Percentiles rank a stretch among this genome's conserved stretches.
Conservation (phyloP, 2,888 invertebrate genomes). For the Limnephilus marmoratus region DNA sequence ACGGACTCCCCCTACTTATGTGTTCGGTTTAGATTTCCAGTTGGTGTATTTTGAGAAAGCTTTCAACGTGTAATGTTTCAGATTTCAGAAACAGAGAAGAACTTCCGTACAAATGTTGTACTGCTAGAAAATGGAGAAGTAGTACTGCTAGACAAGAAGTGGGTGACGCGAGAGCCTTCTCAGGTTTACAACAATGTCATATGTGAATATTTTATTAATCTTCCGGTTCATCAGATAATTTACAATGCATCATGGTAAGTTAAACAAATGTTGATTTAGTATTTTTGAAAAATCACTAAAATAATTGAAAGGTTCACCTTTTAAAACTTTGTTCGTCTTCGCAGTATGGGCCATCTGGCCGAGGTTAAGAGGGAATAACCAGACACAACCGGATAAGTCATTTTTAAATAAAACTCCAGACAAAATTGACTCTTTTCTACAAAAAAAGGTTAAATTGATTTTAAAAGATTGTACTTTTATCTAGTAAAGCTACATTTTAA, state of each 20-base stretch:
- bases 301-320: no score
- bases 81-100: constrained; percentile 71
- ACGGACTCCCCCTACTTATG: no score
- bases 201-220: constrained; percentile 71
- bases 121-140: constrained; percentile 67
- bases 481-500: no score
- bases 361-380: no score
- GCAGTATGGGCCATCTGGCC: no score
- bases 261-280: neutral
- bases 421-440: no score
- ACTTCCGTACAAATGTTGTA: constrained; percentile 67
- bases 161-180: constrained; percentile 72
- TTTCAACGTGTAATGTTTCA: constrained; percentile 66
- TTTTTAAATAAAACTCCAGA: no score
- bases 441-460: no score
- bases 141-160: constrained; percentile 70
- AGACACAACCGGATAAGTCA: no score
- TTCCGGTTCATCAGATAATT: constrained; percentile 65
- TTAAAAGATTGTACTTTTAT: no score
- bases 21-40: neutral
- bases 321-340: no score
- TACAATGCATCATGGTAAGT: constrained; percentile 30
- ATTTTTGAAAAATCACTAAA: no score
- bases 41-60: neutral
- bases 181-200: constrained; percentile 72